A percentile compares a stretch with the other conserved stretches of the same genome.
Conservation (phyloP, 2,797 vertebrate species). For the Dipus sagitta region DNA sequence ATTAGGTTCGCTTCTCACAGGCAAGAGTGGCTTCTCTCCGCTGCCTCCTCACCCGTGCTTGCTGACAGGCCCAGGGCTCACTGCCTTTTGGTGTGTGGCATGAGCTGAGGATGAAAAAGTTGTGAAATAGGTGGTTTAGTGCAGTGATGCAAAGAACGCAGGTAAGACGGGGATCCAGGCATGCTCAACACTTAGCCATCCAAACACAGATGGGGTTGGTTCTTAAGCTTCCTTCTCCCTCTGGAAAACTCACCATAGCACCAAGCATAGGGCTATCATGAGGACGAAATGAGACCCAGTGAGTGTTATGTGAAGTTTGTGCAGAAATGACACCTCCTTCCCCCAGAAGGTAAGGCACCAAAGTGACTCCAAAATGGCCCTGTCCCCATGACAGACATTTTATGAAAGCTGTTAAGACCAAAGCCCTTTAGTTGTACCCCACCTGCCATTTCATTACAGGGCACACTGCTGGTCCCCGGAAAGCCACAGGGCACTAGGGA, state of each 20-base stretch:
- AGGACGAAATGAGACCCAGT: neutral
- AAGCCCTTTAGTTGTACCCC: neutral
- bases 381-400: neutral
- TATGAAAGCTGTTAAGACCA: neutral
- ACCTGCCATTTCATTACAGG: neutral
- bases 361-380: neutral
- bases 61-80: neutral
- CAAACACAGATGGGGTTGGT: too few relatives aligned
- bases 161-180: neutral
- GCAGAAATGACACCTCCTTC: neutral
- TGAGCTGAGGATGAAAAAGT: neutral
- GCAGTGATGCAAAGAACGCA: neutral
- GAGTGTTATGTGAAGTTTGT: neutral
- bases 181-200: neutral
- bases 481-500: neutral
- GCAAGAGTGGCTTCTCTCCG: neutral
- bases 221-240: neutral
- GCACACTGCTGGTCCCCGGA: neutral
- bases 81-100: neutral
- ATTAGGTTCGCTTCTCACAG: conserved; percentile 21
- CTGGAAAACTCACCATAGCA: neutral
- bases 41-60: neutral
- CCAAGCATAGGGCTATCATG: neutral
- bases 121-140: neutral
- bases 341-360: neutral